Evolutionary conservation across 2,797 vertebrate genomes (phyloP).

Genomic region (Fistularia commersonii): DNA sequence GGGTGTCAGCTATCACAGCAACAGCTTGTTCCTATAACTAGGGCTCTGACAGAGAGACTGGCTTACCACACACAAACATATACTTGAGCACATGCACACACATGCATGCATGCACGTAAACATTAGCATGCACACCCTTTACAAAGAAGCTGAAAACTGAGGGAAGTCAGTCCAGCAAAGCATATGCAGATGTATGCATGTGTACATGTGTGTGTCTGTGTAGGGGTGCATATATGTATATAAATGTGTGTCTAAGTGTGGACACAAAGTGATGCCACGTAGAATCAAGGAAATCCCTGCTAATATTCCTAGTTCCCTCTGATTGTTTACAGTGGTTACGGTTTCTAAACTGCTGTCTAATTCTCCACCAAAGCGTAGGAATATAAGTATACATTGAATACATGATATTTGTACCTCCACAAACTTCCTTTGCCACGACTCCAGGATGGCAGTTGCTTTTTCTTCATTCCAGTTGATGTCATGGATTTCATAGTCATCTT

Average conservation of each 20-base stretch:
- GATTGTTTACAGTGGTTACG: background rate
- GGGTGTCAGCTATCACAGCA: slow-evolving; percentile 81
- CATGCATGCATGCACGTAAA: slow-evolving; percentile 29
- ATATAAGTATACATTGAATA: background rate
- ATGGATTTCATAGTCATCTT: slow-evolving; percentile 96
- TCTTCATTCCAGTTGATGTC: slow-evolving; percentile 98
- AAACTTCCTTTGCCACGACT: slow-evolving; percentile 96
- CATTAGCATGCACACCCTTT: slow-evolving; percentile 61
- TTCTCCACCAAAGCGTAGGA: background rate
- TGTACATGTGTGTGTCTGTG: slow-evolving; percentile 12
- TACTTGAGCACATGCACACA: slow-evolving; percentile 19
- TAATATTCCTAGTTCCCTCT: slow-evolving; percentile 6
- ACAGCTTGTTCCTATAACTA: slow-evolving; percentile 84
- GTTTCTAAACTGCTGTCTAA: too few relatives aligned
- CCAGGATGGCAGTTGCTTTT: slow-evolving; percentile 89
- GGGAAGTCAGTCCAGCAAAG: slow-evolving; percentile 63
- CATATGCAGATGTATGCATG: slow-evolving; percentile 10
- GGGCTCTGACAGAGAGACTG: slow-evolving; percentile 73
- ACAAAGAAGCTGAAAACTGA: slow-evolving; percentile 75
- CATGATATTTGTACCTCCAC: slow-evolving; percentile 82
- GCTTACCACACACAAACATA: slow-evolving; percentile 55
- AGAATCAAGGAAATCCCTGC: slow-evolving; percentile 33
- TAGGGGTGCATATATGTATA: too few relatives aligned
- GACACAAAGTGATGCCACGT: slow-evolving; percentile 16
- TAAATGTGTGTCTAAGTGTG: background rate